phyloP scores from a whole-genome alignment of 23 tunicate species.

The Trididemnum clinides region DNA sequence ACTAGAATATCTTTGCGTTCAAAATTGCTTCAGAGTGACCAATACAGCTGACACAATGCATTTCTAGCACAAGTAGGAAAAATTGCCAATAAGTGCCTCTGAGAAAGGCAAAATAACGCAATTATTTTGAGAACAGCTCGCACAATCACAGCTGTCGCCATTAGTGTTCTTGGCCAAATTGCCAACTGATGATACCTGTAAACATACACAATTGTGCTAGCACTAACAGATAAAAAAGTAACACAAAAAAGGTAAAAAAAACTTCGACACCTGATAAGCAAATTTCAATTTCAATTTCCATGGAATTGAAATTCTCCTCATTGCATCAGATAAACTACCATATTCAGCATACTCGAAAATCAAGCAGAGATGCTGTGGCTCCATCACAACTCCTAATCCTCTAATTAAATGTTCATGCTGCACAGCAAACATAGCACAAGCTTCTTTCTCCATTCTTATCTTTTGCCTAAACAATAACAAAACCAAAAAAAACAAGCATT shows the following conservation, averaged over 20 bases:
- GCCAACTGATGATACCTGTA: too few species aligned
- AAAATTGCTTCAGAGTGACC: too few species aligned
- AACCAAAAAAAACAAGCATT: background rate
- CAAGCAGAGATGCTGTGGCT: constrained; percentile 52
- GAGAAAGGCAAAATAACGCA: too few species aligned
- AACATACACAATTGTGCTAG: too few species aligned
- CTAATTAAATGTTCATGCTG: constrained; percentile 23
- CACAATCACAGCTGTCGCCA: too few species aligned
- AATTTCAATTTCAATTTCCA: constrained; percentile 46
- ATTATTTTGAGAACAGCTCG: too few species aligned
- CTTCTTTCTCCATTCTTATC: constrained; percentile 32
- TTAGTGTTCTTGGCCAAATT: too few species aligned
- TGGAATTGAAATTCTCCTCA: constrained; percentile 12
- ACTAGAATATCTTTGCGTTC: too few species aligned
- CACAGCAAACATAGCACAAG: constrained; percentile 2
- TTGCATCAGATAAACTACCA: constrained; percentile 38
- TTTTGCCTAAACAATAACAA: constrained; percentile 14
- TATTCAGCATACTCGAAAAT: constrained; percentile 61
- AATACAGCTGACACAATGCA: too few species aligned
- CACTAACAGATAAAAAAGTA: too few species aligned
- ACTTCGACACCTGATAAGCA: constrained; percentile 31
- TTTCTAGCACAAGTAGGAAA: too few species aligned
- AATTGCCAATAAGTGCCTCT: too few species aligned
- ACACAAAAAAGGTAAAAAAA: background rate
- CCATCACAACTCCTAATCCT: constrained; percentile 52